Evolutionary conservation across 2,888 invertebrate genomes (phyloP).

Genomic region (Vanessa cardui): DNA sequence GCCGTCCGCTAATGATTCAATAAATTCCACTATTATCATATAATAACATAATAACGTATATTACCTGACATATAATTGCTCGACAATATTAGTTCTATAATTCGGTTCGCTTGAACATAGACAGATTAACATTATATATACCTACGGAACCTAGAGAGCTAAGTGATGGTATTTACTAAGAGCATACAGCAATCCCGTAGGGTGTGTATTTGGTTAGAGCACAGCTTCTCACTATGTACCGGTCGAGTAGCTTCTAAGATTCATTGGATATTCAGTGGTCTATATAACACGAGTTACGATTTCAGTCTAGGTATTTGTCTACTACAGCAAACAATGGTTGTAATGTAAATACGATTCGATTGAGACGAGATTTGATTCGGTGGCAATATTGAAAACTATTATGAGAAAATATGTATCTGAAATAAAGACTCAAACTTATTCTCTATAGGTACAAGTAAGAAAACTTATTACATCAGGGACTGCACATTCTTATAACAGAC

Average conservation of each 20-base stretch:
- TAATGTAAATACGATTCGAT: slow-evolving; percentile 11
- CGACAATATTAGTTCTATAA: not conserved
- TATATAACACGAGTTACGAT: slow-evolving; percentile 21
- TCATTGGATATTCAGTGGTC: slow-evolving; percentile 26
- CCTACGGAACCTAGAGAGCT: slow-evolving; percentile 21
- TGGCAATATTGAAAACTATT: no score
- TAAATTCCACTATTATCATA: slow-evolving; percentile 5
- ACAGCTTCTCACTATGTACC: slow-evolving; percentile 30
- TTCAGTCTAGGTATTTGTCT: slow-evolving; percentile 17
- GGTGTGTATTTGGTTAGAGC: slow-evolving; percentile 30
- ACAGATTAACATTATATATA: slow-evolving; percentile 17
- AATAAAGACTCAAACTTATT: no score
- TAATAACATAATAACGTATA: not conserved
- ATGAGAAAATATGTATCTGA: no score
- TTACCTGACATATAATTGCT: not conserved
- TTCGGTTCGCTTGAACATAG: not conserved
- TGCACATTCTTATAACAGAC: no score
- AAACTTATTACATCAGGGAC: no score
- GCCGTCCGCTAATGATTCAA: not conserved
- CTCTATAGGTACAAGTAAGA: no score
- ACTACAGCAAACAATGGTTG: not conserved
- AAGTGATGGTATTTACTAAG: slow-evolving; percentile 28
- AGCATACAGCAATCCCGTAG: slow-evolving; percentile 28
- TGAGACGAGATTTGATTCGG: not conserved
- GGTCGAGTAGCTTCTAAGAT: slow-evolving; percentile 26